phyloP scores from a whole-genome alignment of 2,113 vertebrate genomes.

The Onychostruthus taczanowskii region DNA sequence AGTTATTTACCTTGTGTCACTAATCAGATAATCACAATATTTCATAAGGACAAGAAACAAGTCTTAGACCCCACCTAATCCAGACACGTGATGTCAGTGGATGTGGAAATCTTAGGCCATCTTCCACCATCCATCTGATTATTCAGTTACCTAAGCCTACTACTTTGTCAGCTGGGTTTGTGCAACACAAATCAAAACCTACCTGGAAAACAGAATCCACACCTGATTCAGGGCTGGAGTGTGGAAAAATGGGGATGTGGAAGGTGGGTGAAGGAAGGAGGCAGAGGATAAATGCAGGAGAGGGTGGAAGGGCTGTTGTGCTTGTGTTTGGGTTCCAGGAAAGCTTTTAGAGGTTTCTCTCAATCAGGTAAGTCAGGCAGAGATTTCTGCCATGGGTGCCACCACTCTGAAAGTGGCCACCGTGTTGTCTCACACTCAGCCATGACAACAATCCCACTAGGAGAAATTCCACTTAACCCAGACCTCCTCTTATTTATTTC shows the following conservation, averaged over 20 bases:
- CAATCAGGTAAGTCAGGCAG: background rate
- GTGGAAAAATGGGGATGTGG: background rate
- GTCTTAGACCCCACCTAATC: constrained; percentile 5
- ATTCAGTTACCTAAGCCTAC: background rate
- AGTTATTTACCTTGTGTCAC: constrained; percentile 1
- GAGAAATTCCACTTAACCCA: background rate
- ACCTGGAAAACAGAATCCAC: background rate
- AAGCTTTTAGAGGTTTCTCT: background rate
- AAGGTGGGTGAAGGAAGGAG: background rate
- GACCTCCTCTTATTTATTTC: background rate
- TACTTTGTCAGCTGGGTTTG: background rate
- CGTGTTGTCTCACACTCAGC: background rate
- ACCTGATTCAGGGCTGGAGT: background rate
- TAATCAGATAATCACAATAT: constrained; percentile 3
- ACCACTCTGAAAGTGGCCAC: background rate
- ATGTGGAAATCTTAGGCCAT: constrained; percentile 17
- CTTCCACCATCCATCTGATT: constrained; percentile 11
- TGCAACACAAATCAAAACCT: background rate
- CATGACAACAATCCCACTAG: background rate
- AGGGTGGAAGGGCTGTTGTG: background rate
- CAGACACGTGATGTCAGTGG: constrained; percentile 45
- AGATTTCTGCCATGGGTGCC: background rate
- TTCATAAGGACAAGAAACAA: background rate
- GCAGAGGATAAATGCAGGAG: background rate
- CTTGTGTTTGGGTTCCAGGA: background rate